Evolutionary conservation across 1,140 invertebrate genomes (phyloP), one percentile per base, ranked within the genome.

Genomic region (Solenopsis invicta): DNA sequence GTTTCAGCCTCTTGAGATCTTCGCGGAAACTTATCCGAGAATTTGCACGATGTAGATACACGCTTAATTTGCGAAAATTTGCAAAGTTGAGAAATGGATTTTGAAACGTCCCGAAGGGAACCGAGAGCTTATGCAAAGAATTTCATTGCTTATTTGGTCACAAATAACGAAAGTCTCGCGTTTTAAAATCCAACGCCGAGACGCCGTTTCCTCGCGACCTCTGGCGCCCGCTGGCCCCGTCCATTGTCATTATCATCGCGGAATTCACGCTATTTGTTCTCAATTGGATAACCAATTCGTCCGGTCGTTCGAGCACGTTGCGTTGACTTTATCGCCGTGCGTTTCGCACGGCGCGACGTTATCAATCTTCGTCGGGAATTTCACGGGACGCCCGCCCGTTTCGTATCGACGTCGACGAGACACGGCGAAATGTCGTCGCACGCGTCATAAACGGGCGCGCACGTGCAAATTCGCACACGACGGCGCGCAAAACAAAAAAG

Each of bases 351-450:
- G 21, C n/a, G 48, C 50, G 56, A 29, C 56, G 41, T 84, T 84
- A 84, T 84, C 80, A 84, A 84, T 84, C 80, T 84, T 75, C 69
- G 80, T 75, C 69, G 54, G 54, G 69, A 75, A 84, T 84, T 84
- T 84, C 54, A 74, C n/a, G 69, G 54, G n/a, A 84, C 69, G n/a
- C 16, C 67, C 69, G n/a, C n/a, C 41, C 52, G 80, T 75, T 10
- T 61, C 56, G 54, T 75, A 84, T 80, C 66, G 62, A 41, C 29
- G 50, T 34, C 45, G 41, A 77, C 84, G 75, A 86, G 84, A 71
- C 74, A 64, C 64, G n/a, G 8, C 37, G 29, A 71, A 86, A 88
- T 52, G 82, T 71, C 67, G 59, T 78, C 77, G 48, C 77, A 34
- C 80, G 69, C n/a, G 59, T 10, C 72, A 41, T 77, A 77, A 85